Evolutionary conservation across 2,797 vertebrate genomes (phyloP).

Genomic region (Notoglanidium macrostoma): DNA sequence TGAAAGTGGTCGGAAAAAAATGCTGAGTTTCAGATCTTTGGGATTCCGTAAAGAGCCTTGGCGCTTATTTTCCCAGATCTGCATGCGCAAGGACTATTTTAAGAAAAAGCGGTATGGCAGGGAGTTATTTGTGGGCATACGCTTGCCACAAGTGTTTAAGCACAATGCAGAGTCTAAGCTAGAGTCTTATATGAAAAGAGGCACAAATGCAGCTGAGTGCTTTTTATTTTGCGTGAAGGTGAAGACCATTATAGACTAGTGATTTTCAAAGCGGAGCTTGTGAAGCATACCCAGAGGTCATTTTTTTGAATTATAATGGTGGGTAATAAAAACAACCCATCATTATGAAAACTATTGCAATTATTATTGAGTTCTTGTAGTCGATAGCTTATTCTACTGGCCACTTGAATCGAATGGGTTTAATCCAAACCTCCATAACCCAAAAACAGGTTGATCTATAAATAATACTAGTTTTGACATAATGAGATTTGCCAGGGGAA

Average conservation of each 20-base stretch:
- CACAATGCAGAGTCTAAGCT: conserved; percentile 2
- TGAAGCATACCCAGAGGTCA: background rate
- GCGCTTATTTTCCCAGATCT: conserved; percentile 10
- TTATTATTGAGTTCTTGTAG: background rate
- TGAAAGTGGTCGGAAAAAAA: conserved; percentile 32
- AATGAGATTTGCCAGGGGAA: background rate
- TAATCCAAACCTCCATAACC: background rate
- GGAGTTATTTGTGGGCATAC: conserved; percentile 18
- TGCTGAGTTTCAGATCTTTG: conserved; percentile 28
- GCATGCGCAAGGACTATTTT: conserved; percentile 33
- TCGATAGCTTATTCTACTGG: background rate
- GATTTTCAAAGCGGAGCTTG: background rate
- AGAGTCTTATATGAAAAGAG: background rate
- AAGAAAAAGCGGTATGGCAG: background rate
- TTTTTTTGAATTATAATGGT: background rate
- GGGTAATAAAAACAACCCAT: background rate
- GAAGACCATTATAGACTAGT: background rate
- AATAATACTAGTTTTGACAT: background rate
- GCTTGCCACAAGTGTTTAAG: conserved; percentile 13
- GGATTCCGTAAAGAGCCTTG: background rate
- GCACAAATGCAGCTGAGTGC: background rate
- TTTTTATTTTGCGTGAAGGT: background rate
- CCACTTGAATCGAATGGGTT: background rate
- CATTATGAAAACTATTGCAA: background rate
- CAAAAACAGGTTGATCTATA: background rate